Conservation (phyloP, 2,888 invertebrate species). For the Eremobia ochroleuca region DNA sequence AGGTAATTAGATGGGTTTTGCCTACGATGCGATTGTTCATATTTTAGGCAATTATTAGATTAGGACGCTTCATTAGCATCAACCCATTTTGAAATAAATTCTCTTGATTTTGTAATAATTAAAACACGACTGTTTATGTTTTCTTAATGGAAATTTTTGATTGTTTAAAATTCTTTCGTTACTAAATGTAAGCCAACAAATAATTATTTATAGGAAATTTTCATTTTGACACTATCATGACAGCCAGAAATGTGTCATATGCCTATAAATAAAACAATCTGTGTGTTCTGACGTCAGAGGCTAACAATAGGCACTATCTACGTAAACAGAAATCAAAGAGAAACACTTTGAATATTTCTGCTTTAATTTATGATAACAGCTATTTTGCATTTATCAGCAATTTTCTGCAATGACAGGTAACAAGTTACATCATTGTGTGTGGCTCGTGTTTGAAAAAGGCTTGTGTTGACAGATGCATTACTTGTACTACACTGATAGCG, state of each 20-base stretch:
- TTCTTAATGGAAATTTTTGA: not conserved
- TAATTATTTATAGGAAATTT: constrained; percentile 10
- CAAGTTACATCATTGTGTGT: constrained; percentile 35
- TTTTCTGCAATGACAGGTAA: constrained; percentile 45
- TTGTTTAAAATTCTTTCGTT: constrained; percentile 11
- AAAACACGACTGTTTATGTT: constrained; percentile 18
- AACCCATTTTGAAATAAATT: constrained; percentile 22
- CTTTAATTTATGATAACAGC: constrained; percentile 39
- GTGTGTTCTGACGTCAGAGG: constrained; percentile 65
- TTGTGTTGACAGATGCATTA: constrained; percentile 10
- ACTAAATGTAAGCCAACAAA: constrained; percentile 18
- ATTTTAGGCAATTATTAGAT: constrained; percentile 58
- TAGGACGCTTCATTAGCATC: constrained; percentile 50
- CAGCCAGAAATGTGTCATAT: constrained; percentile 22
- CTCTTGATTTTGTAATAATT: constrained; percentile 25
- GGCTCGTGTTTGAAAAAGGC: constrained; percentile 27
- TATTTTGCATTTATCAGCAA: constrained; percentile 37
- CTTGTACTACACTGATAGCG: constrained; percentile 25
- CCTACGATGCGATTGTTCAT: constrained; percentile 61
- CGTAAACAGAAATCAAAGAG: constrained; percentile 48
- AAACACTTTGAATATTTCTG: constrained; percentile 38
- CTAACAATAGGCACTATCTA: constrained; percentile 66
- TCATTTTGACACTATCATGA: constrained; percentile 37
- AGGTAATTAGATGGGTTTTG: constrained; percentile 53
- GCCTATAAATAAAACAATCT: constrained; percentile 46